Conservation (phyloP, 1,140 invertebrate species). For the Campoletis sonorensis region DNA sequence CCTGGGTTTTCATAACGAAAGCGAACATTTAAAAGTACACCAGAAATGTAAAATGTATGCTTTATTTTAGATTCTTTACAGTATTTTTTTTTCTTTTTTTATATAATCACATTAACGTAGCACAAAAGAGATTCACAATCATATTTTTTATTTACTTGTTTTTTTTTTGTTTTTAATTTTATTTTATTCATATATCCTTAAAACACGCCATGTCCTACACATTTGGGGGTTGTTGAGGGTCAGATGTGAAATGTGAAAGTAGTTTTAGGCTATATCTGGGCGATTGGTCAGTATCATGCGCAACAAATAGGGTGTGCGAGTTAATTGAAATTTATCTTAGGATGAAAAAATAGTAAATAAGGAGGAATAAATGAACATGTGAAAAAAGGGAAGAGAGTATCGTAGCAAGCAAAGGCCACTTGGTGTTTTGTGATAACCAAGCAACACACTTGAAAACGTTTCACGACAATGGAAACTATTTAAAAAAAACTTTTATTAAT, state of each 20-base stretch:
- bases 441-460: slow-evolving; percentile 49
- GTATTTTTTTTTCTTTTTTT: slow-evolving; percentile 66
- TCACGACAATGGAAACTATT: neutral
- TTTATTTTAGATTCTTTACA: slow-evolving; percentile 76
- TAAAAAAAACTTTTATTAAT: neutral
- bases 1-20: too few relatives aligned
- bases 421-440: slow-evolving; percentile 66
- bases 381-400: neutral
- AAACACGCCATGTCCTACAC: slow-evolving; percentile 73
- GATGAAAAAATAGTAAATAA: slow-evolving; percentile 3
- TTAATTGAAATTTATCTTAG: neutral
- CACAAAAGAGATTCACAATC: slow-evolving; percentile 76
- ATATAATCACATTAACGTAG: slow-evolving; percentile 74
- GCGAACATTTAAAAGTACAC: slow-evolving; percentile 67
- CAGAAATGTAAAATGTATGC: slow-evolving; percentile 76
- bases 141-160: slow-evolving; percentile 57
- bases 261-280: slow-evolving; percentile 72
- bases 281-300: slow-evolving; percentile 73
- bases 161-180: slow-evolving; percentile 60
- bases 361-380: slow-evolving; percentile 1
- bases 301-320: slow-evolving; percentile 52
- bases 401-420: slow-evolving; percentile 62
- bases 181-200: slow-evolving; percentile 70
- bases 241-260: slow-evolving; percentile 70
- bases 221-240: slow-evolving; percentile 52